phyloP scores from a whole-genome alignment of 2,888 invertebrate species.

The Euspilapteryx auroguttella region DNA sequence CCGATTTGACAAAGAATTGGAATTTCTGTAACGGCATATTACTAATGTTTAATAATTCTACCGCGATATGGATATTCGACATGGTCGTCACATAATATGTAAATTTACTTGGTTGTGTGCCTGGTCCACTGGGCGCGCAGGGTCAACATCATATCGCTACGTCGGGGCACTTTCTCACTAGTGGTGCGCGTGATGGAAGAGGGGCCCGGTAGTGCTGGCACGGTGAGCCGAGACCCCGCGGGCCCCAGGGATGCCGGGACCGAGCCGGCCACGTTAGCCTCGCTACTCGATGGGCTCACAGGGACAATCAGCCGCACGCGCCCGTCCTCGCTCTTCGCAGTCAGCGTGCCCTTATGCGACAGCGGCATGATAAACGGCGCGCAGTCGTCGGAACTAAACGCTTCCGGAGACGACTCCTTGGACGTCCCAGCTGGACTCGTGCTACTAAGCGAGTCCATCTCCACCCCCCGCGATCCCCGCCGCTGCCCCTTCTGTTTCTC shows the following conservation, averaged over 20 bases:
- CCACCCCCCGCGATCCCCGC: slow-evolving; percentile 14
- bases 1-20: no score
- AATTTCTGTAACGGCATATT: no score
- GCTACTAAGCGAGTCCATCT: slow-evolving; percentile 27
- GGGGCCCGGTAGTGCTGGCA: slow-evolving; percentile 38
- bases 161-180: slow-evolving; percentile 83
- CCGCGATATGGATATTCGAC: no score
- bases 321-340: slow-evolving; percentile 64
- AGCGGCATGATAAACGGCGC: slow-evolving; percentile 69
- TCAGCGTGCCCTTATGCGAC: slow-evolving; percentile 64
- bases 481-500: slow-evolving; percentile 18
- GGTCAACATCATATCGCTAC: slow-evolving; percentile 83
- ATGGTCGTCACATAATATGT: slow-evolving; percentile 2
- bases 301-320: slow-evolving; percentile 66
- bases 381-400: slow-evolving; percentile 35
- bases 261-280: slow-evolving; percentile 16
- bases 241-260: slow-evolving; percentile 19
- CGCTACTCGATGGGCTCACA: slow-evolving; percentile 50
- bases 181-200: slow-evolving; percentile 75
- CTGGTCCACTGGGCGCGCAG: slow-evolving; percentile 83
- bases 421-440: slow-evolving; percentile 47
- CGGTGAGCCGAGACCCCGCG: slow-evolving; percentile 20
- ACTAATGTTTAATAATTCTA: no score
- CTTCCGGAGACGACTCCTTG: slow-evolving; percentile 40
- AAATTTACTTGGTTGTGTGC: slow-evolving; percentile 83